Base-by-base conservation (phyloP, 2,888 invertebrate species). In the Subacronicta megacephala region DNA sequence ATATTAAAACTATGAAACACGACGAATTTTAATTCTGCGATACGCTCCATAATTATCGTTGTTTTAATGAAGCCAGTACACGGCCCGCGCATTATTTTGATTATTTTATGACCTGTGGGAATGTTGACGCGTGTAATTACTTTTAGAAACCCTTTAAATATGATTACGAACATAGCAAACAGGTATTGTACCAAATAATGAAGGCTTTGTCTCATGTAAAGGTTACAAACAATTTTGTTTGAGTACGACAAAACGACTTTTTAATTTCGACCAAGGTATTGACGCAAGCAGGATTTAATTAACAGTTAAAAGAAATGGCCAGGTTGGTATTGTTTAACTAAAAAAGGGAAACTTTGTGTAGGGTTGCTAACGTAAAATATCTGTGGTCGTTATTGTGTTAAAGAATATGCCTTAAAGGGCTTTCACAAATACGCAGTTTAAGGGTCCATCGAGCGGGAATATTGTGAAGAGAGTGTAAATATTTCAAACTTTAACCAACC, bases 21-120 rank as follows among this genome's bases (percentile, higher is more conserved):
- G 6, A 40, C 26, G 33, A 44, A 60, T 70, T 62, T 56, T 43
- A 58, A 59, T 62, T 59, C 56, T 64, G 37, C 63, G 59, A 60
- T 69, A 66, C 57, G 55, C 36, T 66, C 12, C 57, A 70, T 76
- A 62, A 72, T 75, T 76, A 74, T 70, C 41, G 31, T 70, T 51
- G 76, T 73, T 70, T 64, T 71, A 71, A 74, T 71, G 53, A 71
- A 62, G 60, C 59, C 62, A 38, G 57, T 55, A 62, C 58, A 50
- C 58, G 37, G 52, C 7, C 40, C 43, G 31, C 59, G 29, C 57
- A 58, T 63, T 60, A 74, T 61, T 74, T 54, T 71, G 62, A 67
- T 77, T 71, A 77, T 75, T 64, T 64, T 58, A 67, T 75, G 56
- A 71, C 64, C 61, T 67, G 52, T 58, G 77, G 62, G 75, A 68